A percentile compares a stretch with the other conserved stretches of the same genome.
These are phyloP conservation scores for Anthophora plumipes DNA, from an alignment of 2,888 invertebrate species.

Conservation along the genomic window DNA sequence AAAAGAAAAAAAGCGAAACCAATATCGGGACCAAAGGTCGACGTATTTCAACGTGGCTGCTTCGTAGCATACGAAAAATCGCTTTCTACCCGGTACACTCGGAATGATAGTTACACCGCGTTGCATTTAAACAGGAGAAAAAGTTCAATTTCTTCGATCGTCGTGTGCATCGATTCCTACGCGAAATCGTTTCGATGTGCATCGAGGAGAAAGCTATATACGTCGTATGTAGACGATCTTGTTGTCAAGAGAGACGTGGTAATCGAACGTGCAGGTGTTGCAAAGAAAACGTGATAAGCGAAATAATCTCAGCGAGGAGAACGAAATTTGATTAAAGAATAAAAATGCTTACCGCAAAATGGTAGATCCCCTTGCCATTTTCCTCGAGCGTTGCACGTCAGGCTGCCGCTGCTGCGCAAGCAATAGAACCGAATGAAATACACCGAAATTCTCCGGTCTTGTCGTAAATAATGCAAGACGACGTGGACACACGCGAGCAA, in stretches of 20 bases:
- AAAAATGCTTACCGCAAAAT: conserved; percentile 90
- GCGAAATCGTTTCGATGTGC: conserved; percentile 13
- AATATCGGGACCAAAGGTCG: conserved; percentile 29
- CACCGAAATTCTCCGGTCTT: conserved; percentile 29
- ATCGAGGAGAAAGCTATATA: conserved; percentile 63
- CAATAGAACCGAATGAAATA: conserved; percentile 43
- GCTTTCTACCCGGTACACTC: conserved; percentile 41
- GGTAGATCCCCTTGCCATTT: conserved; percentile 93
- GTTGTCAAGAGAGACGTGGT: conserved; percentile 43
- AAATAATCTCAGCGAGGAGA: neutral
- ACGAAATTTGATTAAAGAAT: neutral
- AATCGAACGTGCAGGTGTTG: conserved; percentile 28
- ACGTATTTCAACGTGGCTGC: conserved; percentile 3
- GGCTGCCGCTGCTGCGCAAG: conserved; percentile 86
- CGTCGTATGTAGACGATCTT: no score
- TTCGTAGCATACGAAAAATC: conserved; percentile 26
- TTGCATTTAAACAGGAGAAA: conserved; percentile 48
- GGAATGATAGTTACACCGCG: neutral
- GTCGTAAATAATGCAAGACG: conserved; percentile 20
- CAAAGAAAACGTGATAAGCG: conserved; percentile 22
- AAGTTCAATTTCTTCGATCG: conserved; percentile 42
- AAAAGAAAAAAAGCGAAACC: conserved; percentile 9
- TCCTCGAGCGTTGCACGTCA: conserved; percentile 90
- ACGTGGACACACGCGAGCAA: conserved; percentile 27
- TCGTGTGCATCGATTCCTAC: conserved; percentile 16